These are phyloP conservation scores for Tenodera sinensis DNA, from an alignment of 2,888 invertebrate species.

Conservation along the genomic window DNA sequence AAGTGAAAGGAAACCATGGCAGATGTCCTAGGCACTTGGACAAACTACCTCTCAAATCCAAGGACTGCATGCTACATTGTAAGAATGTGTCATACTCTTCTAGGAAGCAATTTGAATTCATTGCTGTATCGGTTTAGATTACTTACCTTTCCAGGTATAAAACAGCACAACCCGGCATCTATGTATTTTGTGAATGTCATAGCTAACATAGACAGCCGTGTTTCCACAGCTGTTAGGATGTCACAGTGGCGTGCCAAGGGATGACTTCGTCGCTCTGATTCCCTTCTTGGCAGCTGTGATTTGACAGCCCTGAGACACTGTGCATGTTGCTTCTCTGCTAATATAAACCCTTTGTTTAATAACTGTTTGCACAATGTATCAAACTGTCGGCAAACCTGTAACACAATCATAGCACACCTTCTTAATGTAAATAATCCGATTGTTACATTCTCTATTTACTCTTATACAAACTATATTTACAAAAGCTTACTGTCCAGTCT, in stretches of 20 bases:
- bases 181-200: constrained; percentile 92
- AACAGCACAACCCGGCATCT: constrained; percentile 79
- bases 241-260: constrained; percentile 84
- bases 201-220: constrained; percentile 83
- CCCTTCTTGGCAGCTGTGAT: constrained; percentile 76
- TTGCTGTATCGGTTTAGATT: neutral
- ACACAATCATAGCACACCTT: constrained; percentile 23
- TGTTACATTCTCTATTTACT: too few relatives aligned
- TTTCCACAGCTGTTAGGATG: constrained; percentile 85
- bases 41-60: too few relatives aligned
- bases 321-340: constrained; percentile 73
- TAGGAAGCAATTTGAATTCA: too few relatives aligned
- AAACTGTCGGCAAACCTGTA: constrained; percentile 73
- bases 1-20: too few relatives aligned
- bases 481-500: too few relatives aligned
- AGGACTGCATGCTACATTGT: too few relatives aligned
- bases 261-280: constrained; percentile 84
- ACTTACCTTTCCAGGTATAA: constrained; percentile 86
- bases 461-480: too few relatives aligned
- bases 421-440: too few relatives aligned
- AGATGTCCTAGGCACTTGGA: too few relatives aligned
- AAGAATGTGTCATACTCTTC: too few relatives aligned
- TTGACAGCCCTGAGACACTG: constrained; percentile 75
- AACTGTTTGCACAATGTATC: constrained; percentile 71
- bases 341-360: constrained; percentile 77